Evolutionary conservation across 2,113 vertebrate species (phyloP), one percentile per base, ranked within the genome.

Genomic region (Nothoprocta pentlandii): DNA sequence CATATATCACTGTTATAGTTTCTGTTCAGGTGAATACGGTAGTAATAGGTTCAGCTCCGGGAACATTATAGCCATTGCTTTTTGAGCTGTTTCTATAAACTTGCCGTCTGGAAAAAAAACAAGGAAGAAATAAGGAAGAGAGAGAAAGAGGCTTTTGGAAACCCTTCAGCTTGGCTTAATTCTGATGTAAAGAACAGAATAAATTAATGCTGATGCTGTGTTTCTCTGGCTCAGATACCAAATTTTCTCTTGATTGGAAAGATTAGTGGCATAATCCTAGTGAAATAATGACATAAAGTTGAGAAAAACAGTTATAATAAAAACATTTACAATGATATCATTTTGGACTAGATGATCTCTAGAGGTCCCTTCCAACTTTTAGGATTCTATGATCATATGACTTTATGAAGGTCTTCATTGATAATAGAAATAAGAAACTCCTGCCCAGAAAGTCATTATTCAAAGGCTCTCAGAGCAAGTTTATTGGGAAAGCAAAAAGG

Each of bases 1-100:
- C 59, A 44, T 93, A 96, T 92, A 96, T 96, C 87, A 95, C 12
- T 39, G 74, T 93, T 95, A 88, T 42, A 85, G 82, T 32, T 89
- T 68, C 81, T 87, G 75, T 91, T 92, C 91, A 97, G 89, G 87
- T 96, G 92, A 89, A 94, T 79, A 67, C 0, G 0, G 66, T 75
- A 87, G 77, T 81, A 89, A 92, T 46, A 80, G 47, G 62, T 92
- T 93, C 81, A 89, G 59, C 6, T 58, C 85, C 41, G 15, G 64
- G 54, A 90, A 71, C 66, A 75, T 85, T 76, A 80, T 91, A 84
- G 69, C 10, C 46, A 32, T 32, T 71, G 62, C 39, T 47, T 96
- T 95, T 82, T 75, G 62, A 94, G 53, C 47, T 63, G 22, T 67
- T 90, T 69, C 87, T 90, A 64, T 75, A 91, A 94, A 86, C 19